Conservation (phyloP, 2,113 vertebrate genomes). For the Lycocorax pyrrhopterus region DNA sequence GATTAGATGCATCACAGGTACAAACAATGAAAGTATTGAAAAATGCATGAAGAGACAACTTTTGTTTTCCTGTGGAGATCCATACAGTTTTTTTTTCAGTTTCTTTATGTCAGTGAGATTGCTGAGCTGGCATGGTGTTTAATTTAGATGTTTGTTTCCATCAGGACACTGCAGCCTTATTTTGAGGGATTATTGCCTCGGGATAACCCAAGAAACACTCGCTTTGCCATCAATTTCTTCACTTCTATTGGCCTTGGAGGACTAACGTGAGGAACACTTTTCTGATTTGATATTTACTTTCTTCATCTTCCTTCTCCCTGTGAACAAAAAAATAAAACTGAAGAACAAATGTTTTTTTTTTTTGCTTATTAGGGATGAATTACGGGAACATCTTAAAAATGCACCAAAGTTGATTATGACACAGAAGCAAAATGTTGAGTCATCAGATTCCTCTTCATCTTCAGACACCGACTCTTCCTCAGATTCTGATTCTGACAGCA, state of each 20-base stretch:
- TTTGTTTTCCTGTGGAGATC: neutral
- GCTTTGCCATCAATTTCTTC: slow-evolving; percentile 99
- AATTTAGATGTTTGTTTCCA: slow-evolving; percentile 17
- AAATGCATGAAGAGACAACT: neutral
- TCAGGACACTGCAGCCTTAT: slow-evolving; percentile 90
- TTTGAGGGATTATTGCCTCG: slow-evolving; percentile 95
- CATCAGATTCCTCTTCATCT: slow-evolving; percentile 80
- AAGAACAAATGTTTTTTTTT: neutral
- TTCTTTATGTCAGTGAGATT: neutral
- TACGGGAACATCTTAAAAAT: slow-evolving; percentile 96
- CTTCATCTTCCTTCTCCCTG: neutral
- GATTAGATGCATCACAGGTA: neutral
- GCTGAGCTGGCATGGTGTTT: neutral
- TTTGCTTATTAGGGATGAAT: slow-evolving; percentile 83
- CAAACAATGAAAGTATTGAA: neutral
- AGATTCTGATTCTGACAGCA: slow-evolving; percentile 72
- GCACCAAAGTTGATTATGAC: slow-evolving; percentile 97
- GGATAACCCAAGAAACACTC: slow-evolving; percentile 96
- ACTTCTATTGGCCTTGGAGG: slow-evolving; percentile 98
- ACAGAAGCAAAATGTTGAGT: slow-evolving; percentile 92
- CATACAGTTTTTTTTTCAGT: neutral
- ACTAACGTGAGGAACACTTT: slow-evolving; percentile 83
- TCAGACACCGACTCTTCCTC: slow-evolving; percentile 79
- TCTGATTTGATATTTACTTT: neutral
- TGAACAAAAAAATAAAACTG: neutral